Evolutionary conservation across 1,140 invertebrate genomes (phyloP), one percentile per base, ranked within the genome.

Genomic region (Bombus haemorrhoidalis): DNA sequence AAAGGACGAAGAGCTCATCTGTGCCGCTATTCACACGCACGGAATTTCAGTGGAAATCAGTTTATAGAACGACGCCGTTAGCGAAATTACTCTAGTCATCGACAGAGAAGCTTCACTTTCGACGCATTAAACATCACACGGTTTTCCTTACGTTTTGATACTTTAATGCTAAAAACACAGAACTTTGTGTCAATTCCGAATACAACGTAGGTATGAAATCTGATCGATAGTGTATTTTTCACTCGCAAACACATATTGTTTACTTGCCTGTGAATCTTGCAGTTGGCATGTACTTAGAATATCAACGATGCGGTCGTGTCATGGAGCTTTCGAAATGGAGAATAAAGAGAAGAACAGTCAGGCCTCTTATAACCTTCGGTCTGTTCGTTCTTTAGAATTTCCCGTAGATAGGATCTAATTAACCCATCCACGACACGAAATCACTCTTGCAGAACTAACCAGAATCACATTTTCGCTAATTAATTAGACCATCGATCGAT

Each of bases 1-100:
- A 57, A 39, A 53, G 34, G 25, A 68, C 43, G 39, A 25, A 37
- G 43, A 37, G 43, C 53, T 66, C 43, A 22, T 41, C 22, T 68
- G 64, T 41, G 62, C 62, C 74, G 47, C 64, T 64, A 78, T 78
- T 83, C 74, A 69, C 62, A 32, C 25, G 47, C 43, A 18, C 69
- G 74, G 82, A 78, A 83, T 83, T 83, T 43, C 82, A 83, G 77
- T 78, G 82, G 82, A 78, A 53, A 83, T 78, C 28, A 64, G 82
- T 77, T 57, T n/a, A 74, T 43, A 25, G 22, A 68, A 41, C 18
- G 62, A n/a, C 25, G 22, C 34, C 28, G 6, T 83, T 77, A 69
- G 43, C 37, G 62, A 77, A 83, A 83, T 77, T 83, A n/a, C 72
- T 32, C 25, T 22, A 59, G 32, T 25, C 47, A 73, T 53, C 22